A percentile compares a stretch with the other conserved stretches of the same genome.
Conservation (phyloP, 2,797 vertebrate genomes). For the Okamejei kenojei region DNA sequence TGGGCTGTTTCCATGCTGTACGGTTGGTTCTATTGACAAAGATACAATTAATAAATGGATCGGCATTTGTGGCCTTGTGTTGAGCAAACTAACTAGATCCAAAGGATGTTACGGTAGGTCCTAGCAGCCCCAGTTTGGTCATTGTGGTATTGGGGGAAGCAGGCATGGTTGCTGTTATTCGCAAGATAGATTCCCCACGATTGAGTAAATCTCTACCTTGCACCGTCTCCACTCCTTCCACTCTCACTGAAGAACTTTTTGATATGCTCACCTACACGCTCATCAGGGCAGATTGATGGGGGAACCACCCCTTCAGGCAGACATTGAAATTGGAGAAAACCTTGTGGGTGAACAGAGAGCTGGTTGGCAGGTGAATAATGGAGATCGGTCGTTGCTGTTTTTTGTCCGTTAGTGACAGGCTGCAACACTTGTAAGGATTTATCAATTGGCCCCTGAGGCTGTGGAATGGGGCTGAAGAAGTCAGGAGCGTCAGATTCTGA, state of each 20-base stretch:
- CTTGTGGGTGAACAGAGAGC: not conserved
- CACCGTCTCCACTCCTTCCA: not conserved
- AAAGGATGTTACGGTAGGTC: not conserved
- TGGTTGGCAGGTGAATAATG: not conserved
- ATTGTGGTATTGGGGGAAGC: too few species aligned
- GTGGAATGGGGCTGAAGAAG: not conserved
- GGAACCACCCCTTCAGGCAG: not conserved
- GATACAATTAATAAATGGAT: not conserved
- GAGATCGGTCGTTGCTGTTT: not conserved
- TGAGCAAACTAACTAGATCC: not conserved
- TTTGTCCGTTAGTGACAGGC: not conserved
- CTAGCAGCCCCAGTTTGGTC: not conserved
- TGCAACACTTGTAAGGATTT: constrained; percentile 14
- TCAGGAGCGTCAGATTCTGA: not conserved
- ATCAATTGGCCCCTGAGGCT: not conserved
- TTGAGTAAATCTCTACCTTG: not conserved
- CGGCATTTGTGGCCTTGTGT: not conserved
- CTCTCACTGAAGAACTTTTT: not conserved
- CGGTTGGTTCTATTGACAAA: too few species aligned
- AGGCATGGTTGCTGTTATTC: not conserved
- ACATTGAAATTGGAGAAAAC: not conserved
- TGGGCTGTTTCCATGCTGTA: too few species aligned
- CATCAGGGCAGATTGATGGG: not conserved
- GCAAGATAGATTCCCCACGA: not conserved
- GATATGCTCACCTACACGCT: not conserved